Evolutionary conservation across 2,888 invertebrate genomes (phyloP).

Genomic region (Sarcophaga carnaria): DNA sequence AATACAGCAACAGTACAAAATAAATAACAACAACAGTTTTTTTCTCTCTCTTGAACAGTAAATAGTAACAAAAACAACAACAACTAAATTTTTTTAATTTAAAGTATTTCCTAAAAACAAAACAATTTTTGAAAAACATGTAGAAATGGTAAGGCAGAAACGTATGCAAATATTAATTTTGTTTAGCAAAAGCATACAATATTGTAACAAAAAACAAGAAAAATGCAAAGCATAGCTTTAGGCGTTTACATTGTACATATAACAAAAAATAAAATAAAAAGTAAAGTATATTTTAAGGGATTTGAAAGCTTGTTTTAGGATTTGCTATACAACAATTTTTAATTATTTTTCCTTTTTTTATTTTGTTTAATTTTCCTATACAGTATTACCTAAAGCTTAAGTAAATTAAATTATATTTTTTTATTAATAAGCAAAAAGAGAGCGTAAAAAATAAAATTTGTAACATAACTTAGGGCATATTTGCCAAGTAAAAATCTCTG

Average conservation of each 20-base stretch:
- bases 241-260: neutral
- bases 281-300: neutral
- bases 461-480: neutral
- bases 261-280: too few species aligned
- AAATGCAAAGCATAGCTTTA: conserved; percentile 29
- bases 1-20: conserved; percentile 10
- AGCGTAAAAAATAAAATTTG: neutral
- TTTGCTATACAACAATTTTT: conserved; percentile 9
- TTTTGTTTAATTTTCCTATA: neutral
- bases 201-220: neutral
- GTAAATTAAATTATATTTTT: conserved; percentile 21
- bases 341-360: conserved; percentile 1
- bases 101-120: neutral
- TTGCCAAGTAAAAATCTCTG: neutral
- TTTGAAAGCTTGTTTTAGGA: neutral
- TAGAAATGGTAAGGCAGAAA: neutral
- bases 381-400: conserved; percentile 22
- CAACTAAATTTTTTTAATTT: conserved; percentile 38
- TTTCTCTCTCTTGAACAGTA: neutral
- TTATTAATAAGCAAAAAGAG: neutral
- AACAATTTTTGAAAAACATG: neutral
- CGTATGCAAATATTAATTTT: conserved; percentile 20
- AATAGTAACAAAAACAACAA: conserved; percentile 24
- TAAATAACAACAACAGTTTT: conserved; percentile 14
- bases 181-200: neutral